Base-by-base conservation (phyloP, 2,888 invertebrate species). In the Carcina quercana region DNA sequence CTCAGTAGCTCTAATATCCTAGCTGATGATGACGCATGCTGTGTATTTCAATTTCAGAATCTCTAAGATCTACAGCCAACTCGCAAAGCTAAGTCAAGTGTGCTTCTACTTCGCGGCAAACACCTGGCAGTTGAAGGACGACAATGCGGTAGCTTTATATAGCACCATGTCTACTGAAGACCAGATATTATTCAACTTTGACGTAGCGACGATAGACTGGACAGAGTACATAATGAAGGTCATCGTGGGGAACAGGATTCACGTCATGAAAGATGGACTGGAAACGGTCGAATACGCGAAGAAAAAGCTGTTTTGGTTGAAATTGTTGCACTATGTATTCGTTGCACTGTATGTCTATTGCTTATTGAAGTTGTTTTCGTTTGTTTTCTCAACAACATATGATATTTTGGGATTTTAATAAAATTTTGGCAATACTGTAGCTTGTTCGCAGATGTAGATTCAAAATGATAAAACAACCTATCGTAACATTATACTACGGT, bases 131-230 rank as follows among this genome's bases (percentile, higher is more conserved):
- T 59, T 61, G n/a, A 5, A 25, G 2, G 59, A 60, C 13, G 28
- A 38, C 1, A 60, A 59, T 11, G 36, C 50, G 0, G 33, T 24
- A 2, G 14, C 30, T 0, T 30, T 62, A 0, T 46, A 40, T 21
- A 12, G 48, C 0, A 40, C 14, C 4, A 11, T 55, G 26, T 34
- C 51, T 1, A 17, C 35, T 1, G 30, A 32, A 3, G 62, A 62
- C 34, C 48, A 38, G 14, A 37, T 30, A 1, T 55, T 63, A 3
- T 63, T 45, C 26, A 44, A 60, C n/a, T 60, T 57, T 12, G 53
- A 63, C 25, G 22, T 50, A 0, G 14, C 15, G 0, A 34, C 33
- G 3, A 30, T 59, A 0, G 40, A 59, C 14, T 53, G 50, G 45
- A 5, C 10, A 0, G 49, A 53, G 4, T 45, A 47, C 19, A 20